Evolutionary conservation across 2,797 vertebrate species (phyloP), one percentile per base, ranked within the genome.

Genomic region (Pseudomugil gertrudae): DNA sequence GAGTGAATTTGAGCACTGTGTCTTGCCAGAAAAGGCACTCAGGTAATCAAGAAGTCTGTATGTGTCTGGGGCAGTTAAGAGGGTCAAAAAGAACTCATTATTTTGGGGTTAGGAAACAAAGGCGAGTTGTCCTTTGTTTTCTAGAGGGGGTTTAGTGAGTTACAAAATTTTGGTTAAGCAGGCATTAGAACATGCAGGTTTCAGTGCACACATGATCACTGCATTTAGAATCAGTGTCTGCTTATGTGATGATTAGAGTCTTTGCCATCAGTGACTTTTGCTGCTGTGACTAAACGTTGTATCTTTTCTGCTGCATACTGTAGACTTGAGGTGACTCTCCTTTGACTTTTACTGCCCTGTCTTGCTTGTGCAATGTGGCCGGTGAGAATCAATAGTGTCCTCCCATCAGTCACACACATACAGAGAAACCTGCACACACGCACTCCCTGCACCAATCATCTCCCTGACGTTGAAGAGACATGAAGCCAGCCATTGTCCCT

Each of bases 361-460:
- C 66, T 40, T 76, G 73, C 67, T 76, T 60, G 66, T 74, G 63
- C 64, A 74, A 65, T 83, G 80, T 69, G 77, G 85, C 72, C 70
- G 63, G 57, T 63, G 67, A 74, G 72, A 87, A 88, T 90, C 84
- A 83, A 84, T 84, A 74, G 57, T 66, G 61, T 78, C 73, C 64
- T 77, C 75, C 84, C 70, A 75, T 81, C 66, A 60, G 5, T 55
- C 66, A 69, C 72, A 60, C 54, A 71, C 66, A 76, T 0, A 38
- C 29, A 52, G 14, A 69, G 54, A 87, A 61, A 68, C 45, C 29
- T 50, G 55, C 61, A 68, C 10, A 68, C 10, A 2, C 69, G 63
- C 63, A 63, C 74, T 68, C 68, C n/a, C 66, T 27, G 62, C 61
- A 57, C 9, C 8, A 10, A 35, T 66, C 76, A 60, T 72, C 74